Evolutionary conservation across 2,797 vertebrate species (phyloP).

Genomic region (Apodemus agrarius): DNA sequence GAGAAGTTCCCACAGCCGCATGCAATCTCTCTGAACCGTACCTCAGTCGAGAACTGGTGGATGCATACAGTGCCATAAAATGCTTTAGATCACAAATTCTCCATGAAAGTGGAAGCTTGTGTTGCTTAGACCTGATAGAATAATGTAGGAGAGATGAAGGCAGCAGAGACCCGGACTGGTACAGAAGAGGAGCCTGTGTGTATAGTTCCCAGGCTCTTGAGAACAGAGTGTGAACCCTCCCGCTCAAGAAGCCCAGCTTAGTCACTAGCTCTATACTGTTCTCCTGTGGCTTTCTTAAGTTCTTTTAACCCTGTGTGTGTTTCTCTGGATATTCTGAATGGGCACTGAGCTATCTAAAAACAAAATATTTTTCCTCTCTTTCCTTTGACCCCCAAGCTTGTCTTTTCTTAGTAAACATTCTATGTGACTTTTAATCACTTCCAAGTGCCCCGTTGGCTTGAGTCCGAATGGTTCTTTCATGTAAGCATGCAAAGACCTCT

Average conservation of each 20-base stretch:
- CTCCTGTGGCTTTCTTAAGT: not conserved
- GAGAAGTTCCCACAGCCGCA: not conserved
- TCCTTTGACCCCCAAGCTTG: conserved; percentile 1
- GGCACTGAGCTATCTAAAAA: not conserved
- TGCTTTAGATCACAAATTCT: not conserved
- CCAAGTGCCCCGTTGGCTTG: not conserved
- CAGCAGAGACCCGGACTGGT: conserved; percentile 3
- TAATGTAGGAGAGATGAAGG: not conserved
- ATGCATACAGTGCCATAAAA: conserved; percentile 3
- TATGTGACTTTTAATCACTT: conserved; percentile 32
- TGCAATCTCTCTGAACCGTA: not conserved
- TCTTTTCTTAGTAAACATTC: conserved; percentile 40
- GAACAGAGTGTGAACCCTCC: not conserved
- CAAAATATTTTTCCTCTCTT: conserved; percentile 37
- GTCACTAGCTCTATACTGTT: not conserved
- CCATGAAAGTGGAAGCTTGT: not conserved
- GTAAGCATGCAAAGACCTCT: not conserved
- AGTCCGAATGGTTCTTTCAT: not conserved
- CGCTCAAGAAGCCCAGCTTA: not conserved
- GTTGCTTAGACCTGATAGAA: conserved; percentile 47
- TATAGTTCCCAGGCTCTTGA: not conserved
- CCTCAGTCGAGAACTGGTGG: not conserved
- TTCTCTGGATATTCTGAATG: conserved; percentile 43
- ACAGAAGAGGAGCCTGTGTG: not conserved
- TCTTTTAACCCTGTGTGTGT: not conserved